A percentile compares a stretch with the other conserved stretches of the same genome.
Evolutionary conservation across 2,113 vertebrate genomes (phyloP).

Genomic region (Neogale vison): DNA sequence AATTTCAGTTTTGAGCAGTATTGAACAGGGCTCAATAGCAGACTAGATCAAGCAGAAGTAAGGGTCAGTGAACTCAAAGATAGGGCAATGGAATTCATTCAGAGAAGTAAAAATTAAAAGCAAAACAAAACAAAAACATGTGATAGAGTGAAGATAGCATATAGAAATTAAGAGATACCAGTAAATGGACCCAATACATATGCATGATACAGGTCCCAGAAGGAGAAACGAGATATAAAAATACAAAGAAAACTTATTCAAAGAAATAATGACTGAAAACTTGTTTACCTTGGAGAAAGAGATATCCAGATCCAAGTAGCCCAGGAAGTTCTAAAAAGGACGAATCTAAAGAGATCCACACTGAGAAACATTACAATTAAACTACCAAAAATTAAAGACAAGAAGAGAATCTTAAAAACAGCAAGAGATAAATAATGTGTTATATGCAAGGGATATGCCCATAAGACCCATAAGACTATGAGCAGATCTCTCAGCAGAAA

Average conservation of each 20-base stretch:
- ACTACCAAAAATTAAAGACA: not conserved
- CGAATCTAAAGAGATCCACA: not conserved
- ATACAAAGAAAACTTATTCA: not conserved
- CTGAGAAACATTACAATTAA: not conserved
- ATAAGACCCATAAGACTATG: not conserved
- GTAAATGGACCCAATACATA: not conserved
- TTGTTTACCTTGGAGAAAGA: not conserved
- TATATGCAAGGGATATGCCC: not conserved
- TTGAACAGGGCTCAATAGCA: not conserved
- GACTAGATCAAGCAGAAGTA: not conserved
- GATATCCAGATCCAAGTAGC: not conserved
- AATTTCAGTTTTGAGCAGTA: not conserved
- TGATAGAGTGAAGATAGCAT: not conserved
- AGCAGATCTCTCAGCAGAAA: not conserved
- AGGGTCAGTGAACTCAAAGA: not conserved
- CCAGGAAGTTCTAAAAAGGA: not conserved
- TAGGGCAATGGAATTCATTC: not conserved
- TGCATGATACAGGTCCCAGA: not conserved
- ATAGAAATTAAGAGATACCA: not conserved
- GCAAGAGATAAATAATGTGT: not conserved
- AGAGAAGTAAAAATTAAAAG: not conserved
- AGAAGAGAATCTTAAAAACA: not conserved
- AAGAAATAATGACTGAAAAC: not conserved
- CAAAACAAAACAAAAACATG: not conserved
- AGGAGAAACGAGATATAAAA: not conserved